Evolutionary conservation across 2,797 vertebrate species (phyloP).

Genomic region (Acipenser oxyrinchus): DNA sequence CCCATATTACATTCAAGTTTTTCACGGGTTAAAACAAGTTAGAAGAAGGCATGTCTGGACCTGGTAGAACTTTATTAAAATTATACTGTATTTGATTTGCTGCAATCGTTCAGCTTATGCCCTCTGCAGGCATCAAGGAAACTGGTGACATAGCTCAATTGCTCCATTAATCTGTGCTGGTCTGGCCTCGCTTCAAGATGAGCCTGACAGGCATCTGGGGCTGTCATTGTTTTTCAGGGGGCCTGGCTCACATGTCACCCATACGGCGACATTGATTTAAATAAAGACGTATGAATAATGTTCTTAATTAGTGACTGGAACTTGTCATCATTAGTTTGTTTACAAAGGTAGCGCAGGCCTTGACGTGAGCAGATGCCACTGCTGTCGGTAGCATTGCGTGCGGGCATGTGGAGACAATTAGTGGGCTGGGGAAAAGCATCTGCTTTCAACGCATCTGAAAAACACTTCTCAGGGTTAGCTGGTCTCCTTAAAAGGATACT

Average conservation of each 20-base stretch:
- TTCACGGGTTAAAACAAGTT: too few species aligned
- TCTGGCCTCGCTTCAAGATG: background rate
- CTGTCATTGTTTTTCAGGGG: slow-evolving; percentile 10
- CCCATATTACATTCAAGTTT: too few species aligned
- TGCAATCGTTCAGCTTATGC: too few species aligned
- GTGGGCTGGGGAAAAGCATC: slow-evolving; percentile 20
- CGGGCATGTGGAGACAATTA: slow-evolving; percentile 22
- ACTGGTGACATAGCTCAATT: too few species aligned
- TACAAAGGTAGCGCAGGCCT: slow-evolving; percentile 20
- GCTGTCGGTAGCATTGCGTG: slow-evolving; percentile 14
- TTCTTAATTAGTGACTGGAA: slow-evolving; percentile 18
- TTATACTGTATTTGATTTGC: too few species aligned
- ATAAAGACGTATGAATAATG: slow-evolving; percentile 22
- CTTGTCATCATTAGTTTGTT: slow-evolving; percentile 25
- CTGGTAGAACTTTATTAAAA: too few species aligned
- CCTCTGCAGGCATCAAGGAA: too few species aligned
- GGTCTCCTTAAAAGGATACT: slow-evolving; percentile 8
- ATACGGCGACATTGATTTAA: slow-evolving; percentile 11
- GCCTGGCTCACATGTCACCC: slow-evolving; percentile 12
- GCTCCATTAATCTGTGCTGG: background rate
- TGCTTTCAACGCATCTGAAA: slow-evolving; percentile 13
- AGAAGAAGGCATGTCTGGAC: too few species aligned
- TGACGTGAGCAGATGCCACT: slow-evolving; percentile 21
- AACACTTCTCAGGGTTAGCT: slow-evolving; percentile 11
- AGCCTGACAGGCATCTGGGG: slow-evolving; percentile 10